Percentiles rank a stretch among this genome's conserved stretches.
Conservation (phyloP, 2,888 invertebrate species). For the Melanostoma mellinum region DNA sequence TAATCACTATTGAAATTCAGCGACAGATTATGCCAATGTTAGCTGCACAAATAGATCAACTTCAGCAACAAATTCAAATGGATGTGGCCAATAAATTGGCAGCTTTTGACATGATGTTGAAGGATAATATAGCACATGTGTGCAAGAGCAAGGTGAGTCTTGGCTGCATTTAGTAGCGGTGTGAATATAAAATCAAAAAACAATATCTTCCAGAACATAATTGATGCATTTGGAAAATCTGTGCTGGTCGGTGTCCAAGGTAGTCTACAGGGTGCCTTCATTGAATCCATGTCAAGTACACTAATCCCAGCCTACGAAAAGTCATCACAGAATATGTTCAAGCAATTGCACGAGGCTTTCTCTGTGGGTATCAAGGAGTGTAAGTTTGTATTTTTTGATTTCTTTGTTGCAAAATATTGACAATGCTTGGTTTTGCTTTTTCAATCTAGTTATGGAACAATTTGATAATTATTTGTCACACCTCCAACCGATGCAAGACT, state of each 20-base stretch:
- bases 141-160: conserved; percentile 88
- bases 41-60: conserved; percentile 87
- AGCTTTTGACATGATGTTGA: conserved; percentile 88
- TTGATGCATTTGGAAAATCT: conserved; percentile 88
- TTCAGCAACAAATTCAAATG: conserved; percentile 88
- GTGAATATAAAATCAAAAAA: neutral
- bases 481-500: conserved; percentile 80
- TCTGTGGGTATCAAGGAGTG: conserved; percentile 95
- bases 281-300: conserved; percentile 88
- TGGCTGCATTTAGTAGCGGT: conserved; percentile 6
- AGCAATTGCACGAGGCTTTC: conserved; percentile 94
- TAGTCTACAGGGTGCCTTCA: conserved; percentile 89
- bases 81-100: conserved; percentile 89
- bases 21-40: conserved; percentile 84
- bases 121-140: conserved; percentile 91
- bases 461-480: conserved; percentile 83
- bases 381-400: conserved; percentile 79
- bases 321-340: conserved; percentile 92
- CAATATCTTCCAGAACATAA: conserved; percentile 84
- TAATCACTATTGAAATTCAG: conserved; percentile 84
- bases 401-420: neutral
- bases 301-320: conserved; percentile 94
- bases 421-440: conserved; percentile 14
- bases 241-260: conserved; percentile 88
- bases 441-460: conserved; percentile 82